phyloP scores from a whole-genome alignment of 2,888 invertebrate species.

The Dione juno region DNA sequence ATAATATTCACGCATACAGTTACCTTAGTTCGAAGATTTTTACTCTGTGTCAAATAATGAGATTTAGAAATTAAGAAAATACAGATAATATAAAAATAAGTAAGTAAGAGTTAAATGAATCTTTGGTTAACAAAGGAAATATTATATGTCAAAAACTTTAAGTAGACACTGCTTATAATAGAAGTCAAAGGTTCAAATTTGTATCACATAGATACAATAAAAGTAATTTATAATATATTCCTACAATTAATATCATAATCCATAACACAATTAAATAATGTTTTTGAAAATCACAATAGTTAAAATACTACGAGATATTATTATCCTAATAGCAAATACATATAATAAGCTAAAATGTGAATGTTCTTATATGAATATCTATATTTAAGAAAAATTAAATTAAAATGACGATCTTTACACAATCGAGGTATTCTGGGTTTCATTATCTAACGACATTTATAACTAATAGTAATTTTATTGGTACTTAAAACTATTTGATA shows the following conservation, averaged over 20 bases:
- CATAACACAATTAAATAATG: not conserved
- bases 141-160: not conserved
- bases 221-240: too few species aligned
- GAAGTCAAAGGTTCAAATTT: not conserved
- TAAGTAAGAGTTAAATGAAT: too few species aligned
- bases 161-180: too few species aligned
- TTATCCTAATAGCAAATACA: not conserved
- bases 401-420: constrained; percentile 8
- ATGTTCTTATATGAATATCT: not conserved
- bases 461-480: not conserved
- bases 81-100: too few species aligned
- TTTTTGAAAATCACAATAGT: constrained; percentile 9
- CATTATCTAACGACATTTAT: constrained; percentile 15
- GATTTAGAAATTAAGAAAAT: not conserved
- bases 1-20: constrained; percentile 19
- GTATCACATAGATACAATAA: not conserved
- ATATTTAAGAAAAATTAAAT: not conserved
- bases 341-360: not conserved
- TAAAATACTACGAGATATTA: constrained; percentile 1
- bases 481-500: constrained; percentile 34
- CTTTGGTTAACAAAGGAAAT: too few species aligned
- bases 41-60: not conserved
- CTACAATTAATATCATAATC: too few species aligned
- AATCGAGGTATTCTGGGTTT: constrained; percentile 39
- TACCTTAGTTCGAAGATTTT: constrained; percentile 5